These are phyloP conservation scores for Matsumyia berberina DNA, from an alignment of 2,888 invertebrate genomes.

Conservation along the genomic window DNA sequence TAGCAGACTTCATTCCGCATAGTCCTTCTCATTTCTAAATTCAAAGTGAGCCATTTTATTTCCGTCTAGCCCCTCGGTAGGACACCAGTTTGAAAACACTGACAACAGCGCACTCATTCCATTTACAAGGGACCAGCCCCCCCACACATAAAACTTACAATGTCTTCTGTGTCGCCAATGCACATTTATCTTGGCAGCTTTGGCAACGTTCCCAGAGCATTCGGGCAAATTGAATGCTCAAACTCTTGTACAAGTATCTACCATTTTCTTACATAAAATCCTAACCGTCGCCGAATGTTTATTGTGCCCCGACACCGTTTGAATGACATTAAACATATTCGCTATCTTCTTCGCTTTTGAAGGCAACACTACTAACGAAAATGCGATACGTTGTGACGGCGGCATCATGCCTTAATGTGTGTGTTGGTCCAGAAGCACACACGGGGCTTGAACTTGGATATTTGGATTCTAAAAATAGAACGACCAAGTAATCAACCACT, in stretches of 20 bases:
- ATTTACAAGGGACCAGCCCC: slow-evolving; percentile 9
- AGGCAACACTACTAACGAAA: not conserved
- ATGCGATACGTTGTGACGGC: slow-evolving; percentile 4
- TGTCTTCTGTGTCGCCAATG: slow-evolving; percentile 26
- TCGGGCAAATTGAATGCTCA: slow-evolving; percentile 5
- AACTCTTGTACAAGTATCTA: not conserved
- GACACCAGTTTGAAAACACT: slow-evolving; percentile 18
- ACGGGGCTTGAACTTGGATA: slow-evolving; percentile 53
- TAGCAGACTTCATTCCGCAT: not conserved
- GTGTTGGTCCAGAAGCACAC: slow-evolving; percentile 37
- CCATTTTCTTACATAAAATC: slow-evolving; percentile 20
- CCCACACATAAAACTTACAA: not conserved
- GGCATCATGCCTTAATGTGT: slow-evolving; percentile 14
- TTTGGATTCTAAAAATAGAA: slow-evolving; percentile 58
- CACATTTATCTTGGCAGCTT: slow-evolving; percentile 25
- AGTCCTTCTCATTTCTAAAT: not conserved
- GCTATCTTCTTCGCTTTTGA: not conserved
- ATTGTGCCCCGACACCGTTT: slow-evolving; percentile 27
- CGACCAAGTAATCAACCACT: slow-evolving; percentile 55
- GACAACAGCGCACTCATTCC: slow-evolving; percentile 10
- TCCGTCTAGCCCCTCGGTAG: not conserved
- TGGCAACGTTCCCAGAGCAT: slow-evolving; percentile 50
- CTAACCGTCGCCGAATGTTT: slow-evolving; percentile 30
- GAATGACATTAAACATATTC: slow-evolving; percentile 37
- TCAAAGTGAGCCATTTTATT: slow-evolving; percentile 1